These are phyloP conservation scores for Clamator glandarius DNA, from an alignment of 2,797 vertebrate species.

Conservation along the genomic window DNA sequence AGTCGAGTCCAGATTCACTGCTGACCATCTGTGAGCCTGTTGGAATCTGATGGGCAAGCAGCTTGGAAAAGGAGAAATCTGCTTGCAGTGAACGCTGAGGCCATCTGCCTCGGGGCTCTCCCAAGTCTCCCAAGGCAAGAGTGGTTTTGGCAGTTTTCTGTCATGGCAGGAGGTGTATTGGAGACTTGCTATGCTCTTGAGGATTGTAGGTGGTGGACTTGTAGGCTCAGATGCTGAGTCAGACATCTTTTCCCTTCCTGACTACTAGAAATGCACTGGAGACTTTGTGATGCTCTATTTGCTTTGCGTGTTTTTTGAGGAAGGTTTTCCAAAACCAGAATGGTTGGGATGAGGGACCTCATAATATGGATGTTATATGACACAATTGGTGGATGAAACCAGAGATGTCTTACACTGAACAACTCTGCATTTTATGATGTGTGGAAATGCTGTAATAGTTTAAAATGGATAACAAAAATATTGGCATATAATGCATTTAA, in stretches of 20 bases:
- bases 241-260: background rate
- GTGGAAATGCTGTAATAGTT: background rate
- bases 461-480: background rate
- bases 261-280: background rate
- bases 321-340: background rate
- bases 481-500: background rate
- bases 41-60: background rate
- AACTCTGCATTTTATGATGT: background rate
- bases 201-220: background rate
- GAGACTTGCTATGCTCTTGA: background rate
- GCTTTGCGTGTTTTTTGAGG: background rate
- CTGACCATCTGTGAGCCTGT: fast-evolving
- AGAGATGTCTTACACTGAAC: background rate
- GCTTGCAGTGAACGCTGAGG: background rate
- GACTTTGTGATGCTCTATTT: background rate
- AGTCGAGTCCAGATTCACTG: background rate
- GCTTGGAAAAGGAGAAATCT: background rate
- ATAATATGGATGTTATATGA: background rate
- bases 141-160: background rate
- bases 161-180: background rate
- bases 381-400: background rate
- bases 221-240: background rate
- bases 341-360: background rate
- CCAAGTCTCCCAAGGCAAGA: background rate
- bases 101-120: background rate